Evolutionary conservation across 2,888 invertebrate genomes (phyloP), one percentile per base, ranked within the genome.

Genomic region (Tinea trinotella): DNA sequence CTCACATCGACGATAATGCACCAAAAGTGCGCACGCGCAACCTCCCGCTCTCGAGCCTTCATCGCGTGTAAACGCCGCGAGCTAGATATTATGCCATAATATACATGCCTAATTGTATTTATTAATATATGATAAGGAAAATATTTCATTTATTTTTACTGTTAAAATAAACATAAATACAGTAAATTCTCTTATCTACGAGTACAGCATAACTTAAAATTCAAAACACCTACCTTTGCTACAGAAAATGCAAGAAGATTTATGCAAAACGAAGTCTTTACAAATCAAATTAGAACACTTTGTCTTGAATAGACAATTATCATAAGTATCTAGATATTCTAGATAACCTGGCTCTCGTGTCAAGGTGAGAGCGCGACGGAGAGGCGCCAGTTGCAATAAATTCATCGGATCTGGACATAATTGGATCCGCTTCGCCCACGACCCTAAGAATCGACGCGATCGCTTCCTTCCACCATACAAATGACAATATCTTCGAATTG

Each of bases 371-470:
- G 50, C 65, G 50, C 50, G 50, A 50, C 50, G 50, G 10, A 9
- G n/a, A 30, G 20, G 52, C 48, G 55, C 52, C 44, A 50, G 50
- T 22, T 52, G 24, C 46, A 52, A 44, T 55, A 44, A 81, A 80
- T 80, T 75, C 68, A 67, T 72, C 70, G 69, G 67, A 64, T 65
- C 65, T 67, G 70, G 71, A 71, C 72, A 74, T 78, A 79, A 81
- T 76, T 76, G 74, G 76, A 76, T 69, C 71, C 70, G 68, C 66
- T 64, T 65, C 75, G 69, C 82, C 82, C 65, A 79, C 78, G 66
- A 66, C 57, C 49, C 46, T 34, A 20, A 54, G 56, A 50, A 59
- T 59, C 57, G 59, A 57, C 36, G 58, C 58, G 19, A 18, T 10
- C 59, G 60, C 55, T 40, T 54, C 54, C 57, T 10, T 34, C 46